Conservation (phyloP, 2,113 vertebrate species). For the Thunnus thynnus region DNA sequence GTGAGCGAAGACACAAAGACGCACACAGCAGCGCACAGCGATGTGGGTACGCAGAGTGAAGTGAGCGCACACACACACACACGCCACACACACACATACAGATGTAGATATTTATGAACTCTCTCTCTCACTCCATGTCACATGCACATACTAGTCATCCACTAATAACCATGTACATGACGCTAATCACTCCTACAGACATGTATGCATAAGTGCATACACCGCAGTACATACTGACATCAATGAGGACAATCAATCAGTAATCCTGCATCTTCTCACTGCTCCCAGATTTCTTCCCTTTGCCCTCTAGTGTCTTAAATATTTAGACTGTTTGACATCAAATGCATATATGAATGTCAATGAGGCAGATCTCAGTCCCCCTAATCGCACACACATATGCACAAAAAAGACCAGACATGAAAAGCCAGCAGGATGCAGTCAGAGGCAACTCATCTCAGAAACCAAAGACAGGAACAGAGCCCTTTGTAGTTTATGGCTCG, state of each 20-base stretch:
- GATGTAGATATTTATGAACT: constrained; percentile 50
- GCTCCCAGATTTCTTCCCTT: constrained; percentile 61
- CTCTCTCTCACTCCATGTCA: not conserved
- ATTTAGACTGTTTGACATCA: constrained; percentile 83
- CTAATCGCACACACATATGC: constrained; percentile 27
- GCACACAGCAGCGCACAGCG: not conserved
- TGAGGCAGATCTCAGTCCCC: constrained; percentile 63
- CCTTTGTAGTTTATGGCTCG: constrained; percentile 32
- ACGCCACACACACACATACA: constrained; percentile 7
- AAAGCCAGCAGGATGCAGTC: constrained; percentile 43
- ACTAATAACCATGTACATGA: not conserved
- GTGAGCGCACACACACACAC: constrained; percentile 7
- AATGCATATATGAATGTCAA: constrained; percentile 83
- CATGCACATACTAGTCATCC: constrained; percentile 6
- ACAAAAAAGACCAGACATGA: constrained; percentile 5
- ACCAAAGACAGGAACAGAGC: constrained; percentile 27
- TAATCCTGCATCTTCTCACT: constrained; percentile 61
- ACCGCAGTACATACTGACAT: constrained; percentile 32
- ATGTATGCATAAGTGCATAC: constrained; percentile 20
- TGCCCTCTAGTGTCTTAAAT: constrained; percentile 80
- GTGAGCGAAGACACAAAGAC: constrained; percentile 12
- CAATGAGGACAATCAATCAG: constrained; percentile 70
- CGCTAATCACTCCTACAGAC: constrained; percentile 43
- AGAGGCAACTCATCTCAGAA: constrained; percentile 49
- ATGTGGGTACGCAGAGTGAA: constrained; percentile 6